Conservation (phyloP, 2,888 invertebrate species). For the Orthosia incerta region DNA sequence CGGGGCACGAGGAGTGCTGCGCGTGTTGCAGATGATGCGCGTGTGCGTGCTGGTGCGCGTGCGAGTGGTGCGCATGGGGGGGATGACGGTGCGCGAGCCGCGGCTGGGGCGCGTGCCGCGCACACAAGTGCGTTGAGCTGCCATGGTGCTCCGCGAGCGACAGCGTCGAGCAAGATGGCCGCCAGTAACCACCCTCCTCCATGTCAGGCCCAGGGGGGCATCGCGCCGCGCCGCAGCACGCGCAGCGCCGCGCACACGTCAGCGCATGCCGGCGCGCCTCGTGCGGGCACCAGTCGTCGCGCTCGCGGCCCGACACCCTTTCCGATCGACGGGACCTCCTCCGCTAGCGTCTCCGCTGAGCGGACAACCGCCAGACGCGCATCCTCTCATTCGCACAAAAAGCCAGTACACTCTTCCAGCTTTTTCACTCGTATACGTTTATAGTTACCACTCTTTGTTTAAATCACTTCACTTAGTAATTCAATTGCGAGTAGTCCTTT, state of each 20-base stretch:
- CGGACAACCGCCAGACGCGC: constrained; percentile 82
- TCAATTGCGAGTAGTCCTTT: constrained; percentile 69
- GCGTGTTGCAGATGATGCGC: constrained; percentile 86
- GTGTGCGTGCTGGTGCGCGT: constrained; percentile 88
- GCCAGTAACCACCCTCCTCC: constrained; percentile 90
- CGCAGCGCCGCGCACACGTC: constrained; percentile 90
- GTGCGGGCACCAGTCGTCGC: constrained; percentile 90
- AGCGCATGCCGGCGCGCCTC: constrained; percentile 90
- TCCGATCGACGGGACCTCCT: constrained; percentile 78
- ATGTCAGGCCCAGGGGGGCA: constrained; percentile 88
- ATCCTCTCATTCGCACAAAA: constrained; percentile 84
- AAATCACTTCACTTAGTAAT: constrained; percentile 60
- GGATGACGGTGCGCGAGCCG: constrained; percentile 85
- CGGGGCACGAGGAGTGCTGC: constrained; percentile 92
- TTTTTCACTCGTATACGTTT: constrained; percentile 61
- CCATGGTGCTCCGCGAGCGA: constrained; percentile 89
- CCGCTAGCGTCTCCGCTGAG: constrained; percentile 85
- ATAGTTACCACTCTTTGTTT: constrained; percentile 54
- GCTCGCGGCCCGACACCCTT: constrained; percentile 91
- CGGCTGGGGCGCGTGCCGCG: constrained; percentile 85
- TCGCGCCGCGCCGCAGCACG: constrained; percentile 90
- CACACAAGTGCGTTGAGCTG: constrained; percentile 87
- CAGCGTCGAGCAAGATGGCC: constrained; percentile 89
- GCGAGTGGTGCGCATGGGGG: constrained; percentile 83
- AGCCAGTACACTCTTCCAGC: constrained; percentile 65